Base-by-base conservation (phyloP, 2,888 invertebrate genomes). In the Leptinotarsa tumamoca region DNA sequence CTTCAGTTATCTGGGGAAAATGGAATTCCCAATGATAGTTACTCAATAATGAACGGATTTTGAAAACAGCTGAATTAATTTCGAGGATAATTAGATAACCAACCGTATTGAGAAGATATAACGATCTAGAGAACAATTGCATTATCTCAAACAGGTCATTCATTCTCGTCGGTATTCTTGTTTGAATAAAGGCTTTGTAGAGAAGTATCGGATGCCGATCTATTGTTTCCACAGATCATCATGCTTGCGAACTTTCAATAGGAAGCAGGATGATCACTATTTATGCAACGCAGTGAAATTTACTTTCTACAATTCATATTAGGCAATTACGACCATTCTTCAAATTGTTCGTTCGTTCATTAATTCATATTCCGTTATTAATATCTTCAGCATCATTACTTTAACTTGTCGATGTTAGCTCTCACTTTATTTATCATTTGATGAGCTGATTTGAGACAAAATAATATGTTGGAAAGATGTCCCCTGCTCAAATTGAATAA, bases 61-160 rank as follows among this genome's bases (percentile, higher is more conserved):
- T 10, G 43, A 43, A 63, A 33, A 33, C 7, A 2, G 18, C 10
- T 63, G 63, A n/a, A 15, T 63, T n/a, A n/a, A 63, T 63, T 33
- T 15, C 15, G 63, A 15, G 17, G n/a, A 63, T 27, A 17, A 3
- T 63, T 63, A 63, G 27, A 27, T 63, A 63, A 63, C 17, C 13
- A 58, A 58, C 63, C 33, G 27, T 33, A 63, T 63, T 63, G 63
- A 63, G 33, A 63, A 63, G 27, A 63, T 63, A 63, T 63, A 63
- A 63, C 33, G 43, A 63, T 63, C 43, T 17, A 63, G 33, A 63
- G 63, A 63, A 63, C 63, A 63, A 63, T 63, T 33, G 63, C 63
- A 43, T 63, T 63, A 63, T 43, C 63, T 63, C 43, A 33, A 33
- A 33, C 7, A 43, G 4, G 27, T 33, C 33, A 27, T 63, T 17